Evolutionary conservation across 2,797 vertebrate genomes (phyloP), one percentile per base, ranked within the genome.

Genomic region (Oreochromis grahami): DNA sequence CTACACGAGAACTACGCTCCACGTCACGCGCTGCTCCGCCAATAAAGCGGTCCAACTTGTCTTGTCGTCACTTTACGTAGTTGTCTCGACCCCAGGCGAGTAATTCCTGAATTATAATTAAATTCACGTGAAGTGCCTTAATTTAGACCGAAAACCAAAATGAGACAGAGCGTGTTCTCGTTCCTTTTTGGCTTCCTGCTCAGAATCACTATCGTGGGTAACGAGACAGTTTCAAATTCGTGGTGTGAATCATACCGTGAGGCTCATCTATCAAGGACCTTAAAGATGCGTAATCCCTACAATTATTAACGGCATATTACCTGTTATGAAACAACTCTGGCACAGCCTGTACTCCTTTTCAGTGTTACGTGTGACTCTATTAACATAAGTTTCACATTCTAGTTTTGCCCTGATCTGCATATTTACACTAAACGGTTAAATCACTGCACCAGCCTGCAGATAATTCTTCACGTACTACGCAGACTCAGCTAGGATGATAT

Each of bases 71-170:
- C 24, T 5, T 14, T 56, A 56, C 83, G 78, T 91, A 70, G 13
- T 17, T 68, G 15, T 82, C 3, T 34, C 0, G 41, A 12, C 19
- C 34, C 19, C 15, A 2, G 6, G 36, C 60, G 2, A 78, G 81
- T 74, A 77, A 63, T 76, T 55, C 68, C 29, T 26, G 17, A 51
- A 56, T 78, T 34, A 78, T 13, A 68, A 79, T 74, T 53, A 48
- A 85, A 91, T 82, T 65, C 82, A 86, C 21, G 45, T 78, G 83
- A 83, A 81, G 52, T 26, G 13, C 80, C 32, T 89, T 84, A 60
- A 55, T 83, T 86, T 29, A 82, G 51, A 26, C 17, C 5, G 32
- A 48, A 82, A 85, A 55, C 3, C 4, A 14, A 43, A 36, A 81
- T 1, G 45, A 72, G 79, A 24, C 6, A 17, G n/a, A 3, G 4